Conservation (phyloP, 1,140 invertebrate genomes). For the Solen grandis region DNA sequence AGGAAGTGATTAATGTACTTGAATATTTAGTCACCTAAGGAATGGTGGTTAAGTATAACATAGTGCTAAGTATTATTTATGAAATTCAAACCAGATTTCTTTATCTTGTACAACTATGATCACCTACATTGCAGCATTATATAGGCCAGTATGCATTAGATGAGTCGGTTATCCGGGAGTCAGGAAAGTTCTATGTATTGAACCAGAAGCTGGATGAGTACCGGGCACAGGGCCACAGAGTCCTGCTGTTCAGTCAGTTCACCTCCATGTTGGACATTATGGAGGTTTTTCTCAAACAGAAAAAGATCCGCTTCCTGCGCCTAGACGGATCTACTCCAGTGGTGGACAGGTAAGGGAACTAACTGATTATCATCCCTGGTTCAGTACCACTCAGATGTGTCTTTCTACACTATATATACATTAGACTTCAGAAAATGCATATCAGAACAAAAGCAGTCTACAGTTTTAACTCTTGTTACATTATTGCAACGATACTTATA, state of each 20-base stretch:
- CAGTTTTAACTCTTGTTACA: too few species aligned
- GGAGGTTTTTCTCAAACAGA: slow-evolving; percentile 77
- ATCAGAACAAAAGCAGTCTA: too few species aligned
- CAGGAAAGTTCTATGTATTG: slow-evolving; percentile 83
- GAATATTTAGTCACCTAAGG: too few species aligned
- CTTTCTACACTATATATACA: not conserved
- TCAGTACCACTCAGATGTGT: not conserved
- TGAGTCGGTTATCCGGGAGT: slow-evolving; percentile 80
- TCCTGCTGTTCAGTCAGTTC: slow-evolving; percentile 97
- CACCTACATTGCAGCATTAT: slow-evolving; percentile 75
- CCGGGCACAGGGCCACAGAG: slow-evolving; percentile 81
- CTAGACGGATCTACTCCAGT: slow-evolving; percentile 81
- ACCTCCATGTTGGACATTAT: slow-evolving; percentile 94
- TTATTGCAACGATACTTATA: too few species aligned
- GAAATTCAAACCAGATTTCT: too few species aligned
- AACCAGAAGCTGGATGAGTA: slow-evolving; percentile 80
- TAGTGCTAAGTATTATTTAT: too few species aligned
- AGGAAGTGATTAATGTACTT: too few species aligned
- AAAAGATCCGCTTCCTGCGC: slow-evolving; percentile 75
- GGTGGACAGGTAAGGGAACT: slow-evolving; percentile 71
- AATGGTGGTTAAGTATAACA: too few species aligned
- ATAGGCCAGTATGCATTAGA: slow-evolving; percentile 78
- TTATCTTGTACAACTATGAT: too few species aligned
- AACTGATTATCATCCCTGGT: not conserved
- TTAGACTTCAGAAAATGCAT: not conserved